phyloP scores from a whole-genome alignment of 2,888 invertebrate species.

The Agrochola circellaris region DNA sequence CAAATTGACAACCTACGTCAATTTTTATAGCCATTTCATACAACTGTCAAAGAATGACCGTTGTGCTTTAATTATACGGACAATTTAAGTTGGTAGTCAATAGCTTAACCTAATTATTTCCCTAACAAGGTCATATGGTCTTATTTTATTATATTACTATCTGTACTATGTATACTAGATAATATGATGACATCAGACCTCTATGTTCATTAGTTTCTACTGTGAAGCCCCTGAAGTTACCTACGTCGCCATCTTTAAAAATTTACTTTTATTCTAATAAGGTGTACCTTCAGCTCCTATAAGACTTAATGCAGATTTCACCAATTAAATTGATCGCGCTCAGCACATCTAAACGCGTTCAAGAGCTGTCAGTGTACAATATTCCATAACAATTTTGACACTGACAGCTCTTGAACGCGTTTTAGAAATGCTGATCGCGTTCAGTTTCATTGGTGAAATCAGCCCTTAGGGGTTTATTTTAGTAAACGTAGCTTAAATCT shows the following conservation, averaged over 20 bases:
- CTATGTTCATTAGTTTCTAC: neutral
- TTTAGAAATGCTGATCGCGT: too few species aligned
- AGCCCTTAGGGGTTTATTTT: neutral
- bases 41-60: neutral
- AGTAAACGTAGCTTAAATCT: neutral
- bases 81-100: neutral
- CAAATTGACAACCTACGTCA: neutral
- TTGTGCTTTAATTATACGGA: neutral
- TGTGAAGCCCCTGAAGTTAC: neutral
- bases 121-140: neutral
- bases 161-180: neutral
- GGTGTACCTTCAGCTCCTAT: neutral
- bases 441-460: too few species aligned
- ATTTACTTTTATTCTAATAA: neutral
- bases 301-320: too few species aligned
- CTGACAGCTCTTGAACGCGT: too few species aligned
- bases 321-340: too few species aligned
- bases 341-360: too few species aligned
- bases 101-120: neutral
- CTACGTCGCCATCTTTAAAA: neutral
- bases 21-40: neutral
- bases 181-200: neutral
- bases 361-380: too few species aligned
- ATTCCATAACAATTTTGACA: too few species aligned
- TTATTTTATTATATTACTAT: neutral